phyloP scores from a whole-genome alignment of 1,140 invertebrate species.

The Carposina sasakii region DNA sequence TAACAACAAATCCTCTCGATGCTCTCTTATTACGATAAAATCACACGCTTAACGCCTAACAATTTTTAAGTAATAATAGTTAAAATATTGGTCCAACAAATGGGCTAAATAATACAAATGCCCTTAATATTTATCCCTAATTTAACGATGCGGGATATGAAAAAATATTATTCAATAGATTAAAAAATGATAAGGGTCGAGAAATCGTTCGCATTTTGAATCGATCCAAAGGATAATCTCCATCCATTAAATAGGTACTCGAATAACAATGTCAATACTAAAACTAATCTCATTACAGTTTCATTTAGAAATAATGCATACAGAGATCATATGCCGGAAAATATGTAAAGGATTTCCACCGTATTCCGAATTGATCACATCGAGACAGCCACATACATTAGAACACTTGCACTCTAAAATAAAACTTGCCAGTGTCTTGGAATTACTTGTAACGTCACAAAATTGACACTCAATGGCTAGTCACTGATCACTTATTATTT shows the following conservation, averaged over 20 bases:
- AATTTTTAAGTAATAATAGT: conserved; percentile 72
- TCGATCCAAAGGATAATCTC: conserved; percentile 65
- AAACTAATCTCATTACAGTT: conserved; percentile 71
- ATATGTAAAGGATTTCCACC: conserved; percentile 40
- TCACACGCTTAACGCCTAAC: conserved; percentile 72
- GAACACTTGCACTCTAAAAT: conserved; percentile 52
- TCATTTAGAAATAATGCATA: conserved; percentile 60
- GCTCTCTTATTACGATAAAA: conserved; percentile 70
- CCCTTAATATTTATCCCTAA: conserved; percentile 72
- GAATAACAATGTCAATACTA: conserved; percentile 72
- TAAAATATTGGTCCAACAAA: conserved; percentile 74
- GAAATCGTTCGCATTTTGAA: conserved; percentile 57
- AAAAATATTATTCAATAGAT: conserved; percentile 72
- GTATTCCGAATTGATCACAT: conserved; percentile 55
- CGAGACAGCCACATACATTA: conserved; percentile 53
- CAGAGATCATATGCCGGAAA: conserved; percentile 53
- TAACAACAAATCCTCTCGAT: conserved; percentile 71
- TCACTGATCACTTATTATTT: conserved; percentile 33
- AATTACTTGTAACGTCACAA: conserved; percentile 47
- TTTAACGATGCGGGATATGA: conserved; percentile 71
- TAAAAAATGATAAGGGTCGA: conserved; percentile 70
- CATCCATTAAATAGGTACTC: conserved; percentile 61
- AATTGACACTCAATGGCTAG: conserved; percentile 59
- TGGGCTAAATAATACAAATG: conserved; percentile 73
- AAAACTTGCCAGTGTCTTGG: conserved; percentile 41